Percentiles rank a stretch among this genome's conserved stretches.
phyloP scores from a whole-genome alignment of 2,113 vertebrate species.

The Catagonus wagneri region DNA sequence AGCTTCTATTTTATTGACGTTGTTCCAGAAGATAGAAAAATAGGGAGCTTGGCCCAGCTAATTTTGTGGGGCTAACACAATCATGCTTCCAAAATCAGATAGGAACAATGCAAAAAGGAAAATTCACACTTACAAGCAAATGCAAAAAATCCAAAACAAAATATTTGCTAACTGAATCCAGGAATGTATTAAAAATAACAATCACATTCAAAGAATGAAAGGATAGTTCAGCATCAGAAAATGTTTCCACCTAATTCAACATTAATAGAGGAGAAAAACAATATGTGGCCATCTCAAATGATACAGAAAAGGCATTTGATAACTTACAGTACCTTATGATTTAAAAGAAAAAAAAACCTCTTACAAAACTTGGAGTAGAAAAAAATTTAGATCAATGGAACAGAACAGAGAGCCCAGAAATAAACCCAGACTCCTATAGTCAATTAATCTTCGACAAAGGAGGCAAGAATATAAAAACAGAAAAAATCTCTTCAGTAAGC shows the following conservation, averaged over 20 bases:
- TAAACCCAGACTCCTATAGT: too few relatives aligned
- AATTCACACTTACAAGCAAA: background rate
- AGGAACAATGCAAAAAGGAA: background rate
- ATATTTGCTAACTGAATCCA: background rate
- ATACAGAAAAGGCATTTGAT: background rate
- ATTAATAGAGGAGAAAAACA: background rate
- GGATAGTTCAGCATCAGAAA: background rate
- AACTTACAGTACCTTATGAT: background rate
- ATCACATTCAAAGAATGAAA: constrained; percentile 7
- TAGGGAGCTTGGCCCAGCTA: background rate
- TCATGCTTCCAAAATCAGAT: background rate
- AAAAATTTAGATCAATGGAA: too few relatives aligned
- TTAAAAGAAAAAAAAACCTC: background rate
- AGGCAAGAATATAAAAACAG: too few relatives aligned
- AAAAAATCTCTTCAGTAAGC: too few relatives aligned
- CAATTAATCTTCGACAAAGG: too few relatives aligned
- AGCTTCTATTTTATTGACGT: background rate
- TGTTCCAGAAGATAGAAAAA: background rate
- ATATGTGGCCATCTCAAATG: background rate
- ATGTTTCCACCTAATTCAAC: background rate
- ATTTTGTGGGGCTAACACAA: background rate
- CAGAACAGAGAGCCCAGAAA: too few relatives aligned
- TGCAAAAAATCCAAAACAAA: constrained; percentile 43
- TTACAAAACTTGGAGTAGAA: background rate
- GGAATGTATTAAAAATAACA: constrained; percentile 10